Conservation (phyloP, 1,140 invertebrate species). For the Drosophila orosa region DNA sequence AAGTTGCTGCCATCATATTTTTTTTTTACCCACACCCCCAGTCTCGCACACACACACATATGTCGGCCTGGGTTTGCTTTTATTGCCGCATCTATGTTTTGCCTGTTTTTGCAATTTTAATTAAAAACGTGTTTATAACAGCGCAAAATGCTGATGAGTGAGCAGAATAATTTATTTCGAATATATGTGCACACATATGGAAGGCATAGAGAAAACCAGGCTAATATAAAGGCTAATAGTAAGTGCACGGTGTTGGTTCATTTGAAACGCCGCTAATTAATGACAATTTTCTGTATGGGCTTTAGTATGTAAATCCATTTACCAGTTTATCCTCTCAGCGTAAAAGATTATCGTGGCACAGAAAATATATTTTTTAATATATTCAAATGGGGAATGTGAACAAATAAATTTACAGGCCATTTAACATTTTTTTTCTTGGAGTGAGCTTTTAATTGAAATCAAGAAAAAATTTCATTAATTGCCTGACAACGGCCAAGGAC, state of each 20-base stretch:
- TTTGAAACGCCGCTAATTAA: conserved; percentile 55
- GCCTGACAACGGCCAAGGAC: background rate
- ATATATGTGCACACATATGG: conserved; percentile 33
- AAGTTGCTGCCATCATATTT: conserved; percentile 79
- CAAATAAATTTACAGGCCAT: background rate
- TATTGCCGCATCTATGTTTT: conserved; percentile 70
- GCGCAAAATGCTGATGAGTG: conserved; percentile 80
- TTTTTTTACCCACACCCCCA: conserved; percentile 39
- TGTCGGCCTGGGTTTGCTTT: conserved; percentile 50
- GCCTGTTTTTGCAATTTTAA: conserved; percentile 81
- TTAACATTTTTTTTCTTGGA: background rate
- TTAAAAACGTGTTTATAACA: conserved; percentile 83
- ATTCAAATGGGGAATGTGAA: background rate
- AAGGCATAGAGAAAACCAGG: conserved; percentile 16
- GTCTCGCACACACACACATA: conserved; percentile 21
- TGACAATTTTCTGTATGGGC: conserved; percentile 29
- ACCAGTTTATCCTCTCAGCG: conserved; percentile 29
- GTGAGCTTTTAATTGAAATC: conserved; percentile 7
- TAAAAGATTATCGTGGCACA: background rate
- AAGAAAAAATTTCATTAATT: conserved; percentile 45
- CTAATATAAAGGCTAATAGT: conserved; percentile 35
- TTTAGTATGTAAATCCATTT: conserved; percentile 47
- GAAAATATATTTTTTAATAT: background rate
- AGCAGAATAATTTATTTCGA: conserved; percentile 80
- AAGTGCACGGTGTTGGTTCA: conserved; percentile 8